Base-by-base conservation (phyloP, 2,797 vertebrate genomes). In the Pygocentrus nattereri region DNA sequence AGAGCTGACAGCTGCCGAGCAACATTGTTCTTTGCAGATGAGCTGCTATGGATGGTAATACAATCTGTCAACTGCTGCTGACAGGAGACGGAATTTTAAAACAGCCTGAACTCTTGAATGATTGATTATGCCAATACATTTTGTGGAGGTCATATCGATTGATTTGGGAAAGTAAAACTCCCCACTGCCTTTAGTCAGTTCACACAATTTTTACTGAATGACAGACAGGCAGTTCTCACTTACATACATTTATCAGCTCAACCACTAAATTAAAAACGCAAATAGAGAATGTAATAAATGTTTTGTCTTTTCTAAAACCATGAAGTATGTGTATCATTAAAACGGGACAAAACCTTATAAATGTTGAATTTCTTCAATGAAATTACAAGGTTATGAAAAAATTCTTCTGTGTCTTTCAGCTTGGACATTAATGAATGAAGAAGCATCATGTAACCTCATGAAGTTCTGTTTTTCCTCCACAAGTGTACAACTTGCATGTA, bases 61-160 rank as follows among this genome's bases (percentile, higher is more conserved):
- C 79, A 85, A 89, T 90, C 87, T 92, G 91, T 94, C 93, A 91
- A 82, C 87, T 86, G 88, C 90, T 91, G 89, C 92, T 91, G 89
- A 92, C 84, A 85, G 86, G 90, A 92, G 91, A 88, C 87, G 83
- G 84, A 87, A 86, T 92, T 93, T 92, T 89, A 89, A 92, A 92
- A 91, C 80, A 87, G 87, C 79, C 77, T 82, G 76, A 87, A 84
- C 78, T 87, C 78, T 77, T 30, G 81, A 85, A 88, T 92, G 92
- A 94, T 92, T 92, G 92, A 94, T 93, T 90, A 91, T 88, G 88
- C 86, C 86, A 82, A 89, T 88, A 86, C 86, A 85, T 88, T 90
- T 93, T 90, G 84, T 91, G 87, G 90, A 93, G 92, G 92, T 93
- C 92, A 90, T 92, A 93, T 93, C 90, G 93, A 94, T 93, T 89